Percentiles rank a stretch among this genome's conserved stretches.
Evolutionary conservation across 2,888 invertebrate species (phyloP).

Genomic region (Nemotelus nigrinus): DNA sequence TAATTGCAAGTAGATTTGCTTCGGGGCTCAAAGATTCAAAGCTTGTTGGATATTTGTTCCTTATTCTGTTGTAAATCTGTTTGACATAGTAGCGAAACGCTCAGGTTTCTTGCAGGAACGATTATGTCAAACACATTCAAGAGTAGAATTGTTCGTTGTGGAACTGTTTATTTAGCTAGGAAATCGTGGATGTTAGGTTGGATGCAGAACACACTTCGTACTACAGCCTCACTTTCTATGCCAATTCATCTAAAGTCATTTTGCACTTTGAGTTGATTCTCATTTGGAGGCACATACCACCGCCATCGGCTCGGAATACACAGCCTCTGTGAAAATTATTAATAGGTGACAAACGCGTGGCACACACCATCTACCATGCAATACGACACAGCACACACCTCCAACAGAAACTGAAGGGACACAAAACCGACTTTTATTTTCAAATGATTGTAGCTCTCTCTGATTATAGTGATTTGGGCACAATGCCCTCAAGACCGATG

Average conservation of each 20-base stretch:
- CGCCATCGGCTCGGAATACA: not conserved
- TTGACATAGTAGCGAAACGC: slow-evolving; percentile 46
- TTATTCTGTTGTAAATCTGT: slow-evolving; percentile 7
- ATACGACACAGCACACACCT: slow-evolving; percentile 1
- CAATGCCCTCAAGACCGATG: not conserved
- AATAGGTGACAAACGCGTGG: slow-evolving; percentile 39
- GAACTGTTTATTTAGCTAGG: not conserved
- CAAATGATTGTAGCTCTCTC: slow-evolving; percentile 15
- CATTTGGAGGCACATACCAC: too few species aligned
- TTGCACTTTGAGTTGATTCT: too few species aligned
- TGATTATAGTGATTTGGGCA: slow-evolving; percentile 40
- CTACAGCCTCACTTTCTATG: too few species aligned
- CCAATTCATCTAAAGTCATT: too few species aligned
- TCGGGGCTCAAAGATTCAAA: not conserved
- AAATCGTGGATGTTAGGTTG: not conserved
- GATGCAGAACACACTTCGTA: too few species aligned
- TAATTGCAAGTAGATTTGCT: slow-evolving; percentile 20
- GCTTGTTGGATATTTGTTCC: not conserved
- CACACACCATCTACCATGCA: slow-evolving; percentile 15
- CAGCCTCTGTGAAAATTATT: not conserved
- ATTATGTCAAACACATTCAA: not conserved
- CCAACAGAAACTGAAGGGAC: not conserved
- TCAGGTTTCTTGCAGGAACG: slow-evolving; percentile 45
- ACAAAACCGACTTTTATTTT: slow-evolving; percentile 1
- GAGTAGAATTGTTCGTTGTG: not conserved